Percentiles rank a stretch among this genome's conserved stretches.
These are phyloP conservation scores for Xylocampa areola DNA, from an alignment of 2,888 invertebrate genomes.

Conservation along the genomic window DNA sequence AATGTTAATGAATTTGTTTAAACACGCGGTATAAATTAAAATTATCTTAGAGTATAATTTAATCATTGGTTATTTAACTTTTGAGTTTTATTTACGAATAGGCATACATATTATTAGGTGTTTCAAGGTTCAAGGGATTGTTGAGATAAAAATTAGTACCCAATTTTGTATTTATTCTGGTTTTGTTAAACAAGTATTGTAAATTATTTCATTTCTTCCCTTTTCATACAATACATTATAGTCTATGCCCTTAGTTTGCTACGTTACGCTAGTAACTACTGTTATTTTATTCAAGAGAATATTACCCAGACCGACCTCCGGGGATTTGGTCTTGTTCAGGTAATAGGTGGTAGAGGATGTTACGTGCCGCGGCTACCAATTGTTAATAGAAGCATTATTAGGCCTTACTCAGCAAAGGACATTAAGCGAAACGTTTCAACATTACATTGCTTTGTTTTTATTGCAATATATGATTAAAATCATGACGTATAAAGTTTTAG, in stretches of 20 bases:
- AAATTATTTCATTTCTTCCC: too few species aligned
- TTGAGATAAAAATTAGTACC: too few species aligned
- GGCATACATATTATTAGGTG: constrained; percentile 14
- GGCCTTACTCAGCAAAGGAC: constrained; percentile 18
- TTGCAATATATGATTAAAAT: background rate
- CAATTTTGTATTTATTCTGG: too few species aligned
- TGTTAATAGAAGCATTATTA: constrained; percentile 48
- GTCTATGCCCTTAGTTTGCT: constrained; percentile 18
- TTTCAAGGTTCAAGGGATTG: constrained; percentile 1
- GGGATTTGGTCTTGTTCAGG: constrained; percentile 64
- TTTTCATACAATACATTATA: constrained; percentile 13
- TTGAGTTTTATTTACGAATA: background rate
- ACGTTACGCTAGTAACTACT: constrained; percentile 42
- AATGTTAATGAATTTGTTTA: constrained; percentile 78
- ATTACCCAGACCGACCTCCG: constrained; percentile 55
- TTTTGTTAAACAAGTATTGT: too few species aligned
- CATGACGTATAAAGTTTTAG: constrained; percentile 2
- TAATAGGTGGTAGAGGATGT: constrained; percentile 59
- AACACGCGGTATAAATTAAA: constrained; percentile 59
- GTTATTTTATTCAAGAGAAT: constrained; percentile 68
- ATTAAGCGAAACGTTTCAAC: background rate
- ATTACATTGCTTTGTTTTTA: background rate
- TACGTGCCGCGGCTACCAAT: constrained; percentile 66
- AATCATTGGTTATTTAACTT: constrained; percentile 6
- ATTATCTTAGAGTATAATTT: constrained; percentile 30